Conservation (phyloP, 2,113 vertebrate species). For the Microtus ochrogaster region DNA sequence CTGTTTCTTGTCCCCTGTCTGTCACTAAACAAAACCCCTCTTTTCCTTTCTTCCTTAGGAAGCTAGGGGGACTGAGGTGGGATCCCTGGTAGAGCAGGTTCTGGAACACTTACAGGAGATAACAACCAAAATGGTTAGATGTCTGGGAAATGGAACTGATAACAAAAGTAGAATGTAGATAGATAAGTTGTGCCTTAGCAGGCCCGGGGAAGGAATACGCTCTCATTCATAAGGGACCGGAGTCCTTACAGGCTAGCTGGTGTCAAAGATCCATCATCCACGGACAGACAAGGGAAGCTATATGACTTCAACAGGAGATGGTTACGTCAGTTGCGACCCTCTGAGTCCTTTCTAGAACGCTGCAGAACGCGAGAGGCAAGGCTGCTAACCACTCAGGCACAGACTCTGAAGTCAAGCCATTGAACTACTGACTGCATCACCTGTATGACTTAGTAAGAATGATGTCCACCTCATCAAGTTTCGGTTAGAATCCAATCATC, state of each 20-base stretch:
- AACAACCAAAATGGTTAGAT: background rate
- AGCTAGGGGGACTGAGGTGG: background rate
- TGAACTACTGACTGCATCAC: background rate
- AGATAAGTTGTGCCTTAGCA: background rate
- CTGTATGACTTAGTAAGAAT: background rate
- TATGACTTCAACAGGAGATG: background rate
- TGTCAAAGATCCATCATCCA: constrained; percentile 64
- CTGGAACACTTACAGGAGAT: background rate
- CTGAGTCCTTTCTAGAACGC: background rate
- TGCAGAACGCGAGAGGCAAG: background rate
- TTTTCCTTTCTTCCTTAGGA: constrained; percentile 28
- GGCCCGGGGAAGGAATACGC: background rate
- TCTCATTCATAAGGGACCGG: background rate
- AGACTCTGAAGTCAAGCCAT: background rate
- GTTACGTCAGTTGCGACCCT: constrained; percentile 70
- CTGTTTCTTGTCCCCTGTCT: background rate
- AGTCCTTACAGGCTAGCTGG: constrained; percentile 57
- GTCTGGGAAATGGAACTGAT: constrained; percentile 25
- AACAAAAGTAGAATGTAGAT: background rate
- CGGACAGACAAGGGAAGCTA: constrained; percentile 19
- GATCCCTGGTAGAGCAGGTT: background rate
- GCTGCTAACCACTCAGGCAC: background rate
- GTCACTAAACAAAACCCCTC: constrained; percentile 44
- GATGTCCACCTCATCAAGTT: background rate
- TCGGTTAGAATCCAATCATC: background rate